A percentile compares a stretch with the other conserved stretches of the same genome.
Evolutionary conservation across 1,140 invertebrate genomes (phyloP).

Genomic region (Bombus terrestris): DNA sequence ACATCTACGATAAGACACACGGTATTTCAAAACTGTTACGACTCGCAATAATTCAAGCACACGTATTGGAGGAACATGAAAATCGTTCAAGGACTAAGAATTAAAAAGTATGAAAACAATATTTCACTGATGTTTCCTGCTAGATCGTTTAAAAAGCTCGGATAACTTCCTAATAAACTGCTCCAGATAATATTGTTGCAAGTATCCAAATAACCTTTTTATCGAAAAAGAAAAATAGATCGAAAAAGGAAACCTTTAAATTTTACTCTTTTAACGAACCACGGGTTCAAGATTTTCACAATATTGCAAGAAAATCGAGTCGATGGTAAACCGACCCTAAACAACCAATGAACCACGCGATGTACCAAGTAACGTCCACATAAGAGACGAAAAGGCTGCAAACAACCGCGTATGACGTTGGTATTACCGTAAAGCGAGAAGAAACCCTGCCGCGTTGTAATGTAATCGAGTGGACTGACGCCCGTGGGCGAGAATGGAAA

Average conservation of each 20-base stretch:
- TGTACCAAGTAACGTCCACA: neutral
- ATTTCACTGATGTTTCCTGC: too few species aligned
- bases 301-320: neutral
- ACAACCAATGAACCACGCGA: conserved; percentile 17
- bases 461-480: conserved; percentile 9
- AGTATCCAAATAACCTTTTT: too few species aligned
- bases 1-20: neutral
- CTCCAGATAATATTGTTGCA: too few species aligned
- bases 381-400: neutral
- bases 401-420: neutral
- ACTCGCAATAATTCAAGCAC: too few species aligned
- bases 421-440: neutral
- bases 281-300: neutral
- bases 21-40: neutral
- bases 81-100: too few species aligned
- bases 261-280: neutral
- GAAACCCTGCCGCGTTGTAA: neutral
- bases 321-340: neutral
- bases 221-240: neutral
- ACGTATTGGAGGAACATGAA: too few species aligned
- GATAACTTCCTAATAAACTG: too few species aligned
- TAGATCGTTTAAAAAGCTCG: too few species aligned
- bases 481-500: neutral
- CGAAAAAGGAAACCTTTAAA: neutral
- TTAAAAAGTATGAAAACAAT: too few species aligned